Percentiles rank a stretch among this genome's conserved stretches.
phyloP scores from a whole-genome alignment of 1,140 invertebrate genomes.

The Rhizoglyphus robini region DNA sequence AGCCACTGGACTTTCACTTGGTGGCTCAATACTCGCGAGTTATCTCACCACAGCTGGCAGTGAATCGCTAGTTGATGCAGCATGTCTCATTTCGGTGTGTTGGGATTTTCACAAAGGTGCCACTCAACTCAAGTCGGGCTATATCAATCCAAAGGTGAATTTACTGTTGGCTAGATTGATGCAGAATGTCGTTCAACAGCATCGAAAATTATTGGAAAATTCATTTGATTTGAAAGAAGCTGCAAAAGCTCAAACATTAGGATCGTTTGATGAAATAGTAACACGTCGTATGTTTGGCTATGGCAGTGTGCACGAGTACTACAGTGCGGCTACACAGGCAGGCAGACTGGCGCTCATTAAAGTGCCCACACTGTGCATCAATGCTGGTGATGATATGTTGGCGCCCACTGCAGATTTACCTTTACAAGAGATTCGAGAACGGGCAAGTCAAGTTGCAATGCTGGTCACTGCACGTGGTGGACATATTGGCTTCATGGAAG shows the following conservation, averaged over 20 bases:
- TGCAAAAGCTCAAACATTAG: slow-evolving; percentile 49
- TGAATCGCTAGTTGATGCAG: slow-evolving; percentile 48
- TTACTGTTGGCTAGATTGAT: slow-evolving; percentile 41
- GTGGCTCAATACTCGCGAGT: slow-evolving; percentile 56
- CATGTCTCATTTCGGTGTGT: slow-evolving; percentile 62
- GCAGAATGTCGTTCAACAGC: background rate
- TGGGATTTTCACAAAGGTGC: slow-evolving; percentile 61
- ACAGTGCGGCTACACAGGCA: slow-evolving; percentile 53
- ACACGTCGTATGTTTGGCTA: slow-evolving; percentile 71
- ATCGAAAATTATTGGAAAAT: slow-evolving; percentile 36
- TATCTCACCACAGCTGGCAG: slow-evolving; percentile 52
- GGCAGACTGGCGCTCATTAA: slow-evolving; percentile 53
- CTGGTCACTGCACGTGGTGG: slow-evolving; percentile 65
- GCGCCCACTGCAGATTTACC: background rate
- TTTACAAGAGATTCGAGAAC: slow-evolving; percentile 10
- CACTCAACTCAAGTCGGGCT: slow-evolving; percentile 56
- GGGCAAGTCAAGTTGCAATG: slow-evolving; percentile 43
- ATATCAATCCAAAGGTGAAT: slow-evolving; percentile 58
- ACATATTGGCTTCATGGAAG: slow-evolving; percentile 72
- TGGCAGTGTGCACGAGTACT: slow-evolving; percentile 60
- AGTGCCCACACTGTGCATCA: slow-evolving; percentile 57
- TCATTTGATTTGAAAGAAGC: slow-evolving; percentile 38
- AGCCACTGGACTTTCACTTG: slow-evolving; percentile 69
- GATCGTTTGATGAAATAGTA: slow-evolving; percentile 65
- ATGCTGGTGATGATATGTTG: slow-evolving; percentile 56